A percentile compares a stretch with the other conserved stretches of the same genome.
Evolutionary conservation across 2,113 vertebrate genomes (phyloP).

Genomic region (Rissa tridactyla): DNA sequence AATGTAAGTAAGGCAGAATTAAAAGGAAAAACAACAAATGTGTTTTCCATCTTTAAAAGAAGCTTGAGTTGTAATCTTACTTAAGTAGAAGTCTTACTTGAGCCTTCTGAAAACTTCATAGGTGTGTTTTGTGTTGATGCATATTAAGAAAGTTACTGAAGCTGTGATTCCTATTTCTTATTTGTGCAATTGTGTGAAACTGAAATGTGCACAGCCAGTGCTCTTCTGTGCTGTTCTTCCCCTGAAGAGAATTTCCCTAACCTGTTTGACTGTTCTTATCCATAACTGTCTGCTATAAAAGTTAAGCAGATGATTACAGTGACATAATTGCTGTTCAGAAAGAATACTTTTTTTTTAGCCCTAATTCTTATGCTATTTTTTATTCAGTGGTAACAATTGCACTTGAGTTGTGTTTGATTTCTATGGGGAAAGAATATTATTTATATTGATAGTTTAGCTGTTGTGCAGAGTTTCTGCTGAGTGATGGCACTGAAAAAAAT

Average conservation of each 20-base stretch:
- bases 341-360: not conserved
- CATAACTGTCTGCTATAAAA: not conserved
- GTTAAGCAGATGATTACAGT: not conserved
- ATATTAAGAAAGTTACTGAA: not conserved
- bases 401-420: not conserved
- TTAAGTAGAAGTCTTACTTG: not conserved
- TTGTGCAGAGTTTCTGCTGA: not conserved
- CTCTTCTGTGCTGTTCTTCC: not conserved
- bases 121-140: not conserved
- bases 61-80: not conserved
- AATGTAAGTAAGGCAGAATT: constrained; percentile 82
- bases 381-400: not conserved
- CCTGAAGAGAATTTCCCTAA: not conserved
- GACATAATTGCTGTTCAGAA: not conserved
- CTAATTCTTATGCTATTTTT: not conserved
- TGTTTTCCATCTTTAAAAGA: not conserved
- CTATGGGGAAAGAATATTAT: not conserved
- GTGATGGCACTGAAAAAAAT: not conserved
- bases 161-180: not conserved
- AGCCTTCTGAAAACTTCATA: not conserved
- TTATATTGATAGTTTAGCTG: not conserved
- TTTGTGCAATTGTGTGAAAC: not conserved
- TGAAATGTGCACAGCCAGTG: not conserved
- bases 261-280: not conserved
- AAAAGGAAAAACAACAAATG: not conserved